Base-by-base conservation (phyloP, 1,140 invertebrate genomes). In the Xylocopa sonorina region DNA sequence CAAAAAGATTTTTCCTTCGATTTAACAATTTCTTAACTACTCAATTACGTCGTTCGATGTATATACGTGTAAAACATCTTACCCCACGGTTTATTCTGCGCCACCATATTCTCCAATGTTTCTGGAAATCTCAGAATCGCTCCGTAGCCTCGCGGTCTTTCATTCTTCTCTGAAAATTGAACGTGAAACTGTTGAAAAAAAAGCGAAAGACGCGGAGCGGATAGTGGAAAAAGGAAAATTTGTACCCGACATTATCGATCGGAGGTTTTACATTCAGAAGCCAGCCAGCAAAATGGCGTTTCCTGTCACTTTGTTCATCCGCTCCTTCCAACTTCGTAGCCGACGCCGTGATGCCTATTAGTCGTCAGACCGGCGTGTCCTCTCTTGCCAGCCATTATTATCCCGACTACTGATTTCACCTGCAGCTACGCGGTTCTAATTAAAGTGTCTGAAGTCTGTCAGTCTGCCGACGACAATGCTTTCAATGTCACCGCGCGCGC, bases 401-500 rank as follows among this genome's bases (percentile, higher is more conserved):
- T 83, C 67, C 74, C 78, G 80, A 77, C 81, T 73, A 78, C 82
- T 79, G 82, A 83, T 73, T 83, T 79, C 81, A 84, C 53, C 64
- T 67, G 81, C 66, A 64, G 67, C 51, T 78, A 81, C 68, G 60
- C 41, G 68, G 14, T 67, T 77, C 81, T 84, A 83, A 84, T 84
- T 84, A 84, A 84, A 84, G 68, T 79, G 68, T 72, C 77, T 82
- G 50, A 83, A 74, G 75, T 83, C 75, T 79, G 81, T 84, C 67
- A 68, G 43, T 71, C 68, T 41, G 4, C 24, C 50, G 62, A 57
- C 57, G 62, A 58, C 64, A 50, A 41, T 50, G 69, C 75, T 83
- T 84, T 84, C 78, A 82, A 74, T 53, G 53, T 79, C 55, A 69
- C 32, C 57, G 32, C 32, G n/a, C 48, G 53, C 9, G n/a, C n/a